Percentiles rank a stretch among this genome's conserved stretches.
Evolutionary conservation across 1,140 invertebrate genomes (phyloP).

Genomic region (Eufriesea mexicana): DNA sequence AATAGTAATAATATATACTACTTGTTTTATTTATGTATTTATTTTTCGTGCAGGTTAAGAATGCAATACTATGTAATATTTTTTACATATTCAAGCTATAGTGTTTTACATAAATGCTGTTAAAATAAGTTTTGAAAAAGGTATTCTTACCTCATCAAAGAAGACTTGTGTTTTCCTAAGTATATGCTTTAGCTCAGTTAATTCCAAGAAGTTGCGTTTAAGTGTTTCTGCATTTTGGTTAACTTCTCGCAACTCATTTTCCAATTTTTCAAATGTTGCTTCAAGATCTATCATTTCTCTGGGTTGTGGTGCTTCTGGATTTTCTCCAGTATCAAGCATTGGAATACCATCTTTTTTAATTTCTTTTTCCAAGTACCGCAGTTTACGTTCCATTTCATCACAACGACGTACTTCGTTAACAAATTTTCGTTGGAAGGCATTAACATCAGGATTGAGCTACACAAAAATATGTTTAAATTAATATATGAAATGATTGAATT

Average conservation of each 20-base stretch:
- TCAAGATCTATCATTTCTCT: constrained; percentile 99
- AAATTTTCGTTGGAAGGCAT: constrained; percentile 97
- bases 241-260: constrained; percentile 97
- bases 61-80: neutral
- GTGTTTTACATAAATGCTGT: neutral
- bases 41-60: neutral
- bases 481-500: neutral
- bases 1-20: neutral
- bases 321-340: constrained; percentile 98
- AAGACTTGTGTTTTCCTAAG: constrained; percentile 98
- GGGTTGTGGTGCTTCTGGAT: constrained; percentile 98
- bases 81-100: neutral
- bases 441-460: constrained; percentile 96
- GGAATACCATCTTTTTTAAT: constrained; percentile 98
- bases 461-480: neutral
- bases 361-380: constrained; percentile 98
- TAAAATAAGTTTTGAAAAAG: neutral
- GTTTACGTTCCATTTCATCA: constrained; percentile 96
- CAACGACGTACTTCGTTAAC: constrained; percentile 95
- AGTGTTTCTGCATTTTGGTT: constrained; percentile 98
- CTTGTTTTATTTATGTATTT: neutral
- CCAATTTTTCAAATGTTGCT: constrained; percentile 97
- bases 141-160: constrained; percentile 95
- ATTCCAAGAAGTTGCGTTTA: constrained; percentile 97
- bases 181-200: constrained; percentile 98